Evolutionary conservation across 1,140 invertebrate species (phyloP).

Genomic region (Panagrolaimus sp.): DNA sequence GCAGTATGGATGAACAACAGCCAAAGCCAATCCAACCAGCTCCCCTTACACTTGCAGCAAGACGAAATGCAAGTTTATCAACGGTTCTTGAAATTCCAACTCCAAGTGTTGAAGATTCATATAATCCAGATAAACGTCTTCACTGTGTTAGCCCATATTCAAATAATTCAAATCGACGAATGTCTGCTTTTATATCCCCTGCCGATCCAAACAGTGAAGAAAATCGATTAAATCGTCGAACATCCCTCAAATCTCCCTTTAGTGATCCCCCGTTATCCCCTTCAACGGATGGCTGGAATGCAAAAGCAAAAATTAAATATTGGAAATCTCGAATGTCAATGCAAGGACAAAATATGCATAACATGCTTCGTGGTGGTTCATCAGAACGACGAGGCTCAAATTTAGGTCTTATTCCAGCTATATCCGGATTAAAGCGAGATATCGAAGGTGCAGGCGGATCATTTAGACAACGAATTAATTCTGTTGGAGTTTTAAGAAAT

Average conservation of each 20-base stretch:
- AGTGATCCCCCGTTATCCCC: not conserved
- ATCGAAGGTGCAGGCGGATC: too few relatives aligned
- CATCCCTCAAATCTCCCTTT: not conserved
- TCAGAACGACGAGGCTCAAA: not conserved
- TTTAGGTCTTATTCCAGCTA: not conserved
- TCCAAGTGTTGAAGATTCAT: not conserved
- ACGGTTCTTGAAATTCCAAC: not conserved
- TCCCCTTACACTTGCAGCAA: not conserved
- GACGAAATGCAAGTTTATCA: not conserved
- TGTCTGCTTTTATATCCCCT: too few relatives aligned
- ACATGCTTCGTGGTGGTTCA: too few relatives aligned
- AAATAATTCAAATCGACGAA: too few relatives aligned
- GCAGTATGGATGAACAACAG: too few relatives aligned
- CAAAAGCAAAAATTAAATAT: not conserved
- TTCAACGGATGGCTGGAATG: not conserved
- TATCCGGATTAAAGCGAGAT: too few relatives aligned
- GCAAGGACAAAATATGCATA: not conserved
- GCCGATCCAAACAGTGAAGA: not conserved
- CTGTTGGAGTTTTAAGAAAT: too few relatives aligned
- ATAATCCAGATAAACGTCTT: too few relatives aligned
- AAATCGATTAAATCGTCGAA: not conserved
- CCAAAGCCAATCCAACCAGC: not conserved
- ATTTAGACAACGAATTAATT: too few relatives aligned
- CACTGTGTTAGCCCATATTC: too few relatives aligned
- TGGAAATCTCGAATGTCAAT: conserved; percentile 11